Evolutionary conservation across 2,888 invertebrate genomes (phyloP), one percentile per base, ranked within the genome.

Genomic region (Ophonus ardosiacus): DNA sequence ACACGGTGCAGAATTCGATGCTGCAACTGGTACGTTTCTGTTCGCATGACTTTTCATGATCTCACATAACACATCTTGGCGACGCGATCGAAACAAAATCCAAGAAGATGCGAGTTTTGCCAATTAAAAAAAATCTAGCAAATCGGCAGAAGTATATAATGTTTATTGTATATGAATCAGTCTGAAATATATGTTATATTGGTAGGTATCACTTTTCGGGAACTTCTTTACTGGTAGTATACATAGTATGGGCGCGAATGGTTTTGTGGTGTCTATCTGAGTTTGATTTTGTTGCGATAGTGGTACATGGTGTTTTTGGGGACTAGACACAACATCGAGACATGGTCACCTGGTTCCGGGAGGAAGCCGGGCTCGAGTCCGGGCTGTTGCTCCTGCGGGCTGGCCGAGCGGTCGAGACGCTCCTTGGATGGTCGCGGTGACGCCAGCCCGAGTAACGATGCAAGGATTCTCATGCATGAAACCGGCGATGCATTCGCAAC

Each of bases 391-490:
- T 13, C 18, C 40, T 56, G 83, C 31, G 83, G 83, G 83, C 74
- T 83, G 83, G 76, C 76, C 71, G 63, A 61, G 84, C 78, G 63
- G 56, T 78, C 78, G 57, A 78, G 78, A 78, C 78, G 63, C 83
- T 83, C 83, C 84, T 84, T 84, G 13, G 78, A 43, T 31, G 61
- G 84, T 78, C 38, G 17, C 68, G 81, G 84, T 17, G 84, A 84
- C 84, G 84, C 84, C 84, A 84, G 84, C 84, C 84, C 84, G 84
- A 84, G 76, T 18, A 61, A 40, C 15, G 78, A 84, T 15, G 78
- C 84, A 18, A 84, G 61, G 84, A 84, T 84, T 84, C 84, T 84
- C 84, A 84, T 78, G 63, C 84, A 84, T 83, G 61, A 83, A 76
- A 83, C 59, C 76, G 74, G 43, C 82, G 71, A 24, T 38, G 43